Conservation (phyloP, 2,113 vertebrate genomes). For the Hippocampus mohnikei region DNA sequence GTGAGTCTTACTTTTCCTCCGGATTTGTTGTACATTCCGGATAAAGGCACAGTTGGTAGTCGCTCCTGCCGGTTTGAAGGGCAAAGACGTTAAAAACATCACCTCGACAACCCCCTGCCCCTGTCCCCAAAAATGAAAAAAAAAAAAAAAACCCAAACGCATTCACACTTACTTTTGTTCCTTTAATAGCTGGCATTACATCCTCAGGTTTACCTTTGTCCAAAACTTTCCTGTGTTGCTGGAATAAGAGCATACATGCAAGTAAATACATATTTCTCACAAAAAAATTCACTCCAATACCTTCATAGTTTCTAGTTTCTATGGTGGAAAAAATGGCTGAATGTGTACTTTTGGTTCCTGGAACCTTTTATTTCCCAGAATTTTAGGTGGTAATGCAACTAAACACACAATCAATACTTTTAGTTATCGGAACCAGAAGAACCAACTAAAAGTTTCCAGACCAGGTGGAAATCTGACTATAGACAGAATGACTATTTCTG, state of each 20-base stretch:
- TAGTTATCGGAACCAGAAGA: no score
- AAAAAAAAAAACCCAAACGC: constrained; percentile 9
- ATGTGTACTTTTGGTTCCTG: no score
- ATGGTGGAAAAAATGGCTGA: no score
- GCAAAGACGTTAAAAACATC: constrained; percentile 1
- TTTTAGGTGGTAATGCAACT: no score
- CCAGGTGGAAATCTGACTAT: no score
- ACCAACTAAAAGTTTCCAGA: no score
- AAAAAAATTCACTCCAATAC: not conserved
- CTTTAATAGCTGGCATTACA: constrained; percentile 91
- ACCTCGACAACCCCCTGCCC: no score
- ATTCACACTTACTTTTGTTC: constrained; percentile 88
- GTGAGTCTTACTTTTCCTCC: constrained; percentile 96
- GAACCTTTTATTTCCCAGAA: no score
- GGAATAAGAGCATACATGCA: constrained; percentile 34
- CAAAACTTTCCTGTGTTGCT: constrained; percentile 99
- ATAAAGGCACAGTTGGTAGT: constrained; percentile 92
- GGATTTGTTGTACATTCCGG: constrained; percentile 98
- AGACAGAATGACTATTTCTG: no score
- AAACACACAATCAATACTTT: no score
- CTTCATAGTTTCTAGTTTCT: not conserved
- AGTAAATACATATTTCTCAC: not conserved
- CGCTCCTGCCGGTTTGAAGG: constrained; percentile 78
- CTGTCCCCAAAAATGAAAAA: not conserved
- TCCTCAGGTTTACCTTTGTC: constrained; percentile 99